Conservation (phyloP, 2,113 vertebrate species). For the Catagonus wagneri region DNA sequence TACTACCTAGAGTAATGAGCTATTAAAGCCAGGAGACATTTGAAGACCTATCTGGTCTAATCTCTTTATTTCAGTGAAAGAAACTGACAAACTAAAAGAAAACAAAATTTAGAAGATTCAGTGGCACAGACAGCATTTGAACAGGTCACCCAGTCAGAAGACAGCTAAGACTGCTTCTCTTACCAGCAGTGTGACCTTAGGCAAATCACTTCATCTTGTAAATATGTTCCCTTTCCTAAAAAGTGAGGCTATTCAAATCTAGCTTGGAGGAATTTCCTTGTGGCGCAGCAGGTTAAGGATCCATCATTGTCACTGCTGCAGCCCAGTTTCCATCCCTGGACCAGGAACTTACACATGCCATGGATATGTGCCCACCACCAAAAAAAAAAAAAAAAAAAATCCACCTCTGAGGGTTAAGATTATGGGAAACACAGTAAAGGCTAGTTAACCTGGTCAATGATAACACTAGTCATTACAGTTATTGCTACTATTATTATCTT, state of each 20-base stretch:
- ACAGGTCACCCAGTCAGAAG: neutral
- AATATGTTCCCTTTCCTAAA: neutral
- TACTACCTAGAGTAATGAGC: neutral
- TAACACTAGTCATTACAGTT: neutral
- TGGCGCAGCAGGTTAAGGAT: too few relatives aligned
- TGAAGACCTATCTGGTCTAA: neutral
- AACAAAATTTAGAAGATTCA: neutral
- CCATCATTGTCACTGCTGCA: too few relatives aligned
- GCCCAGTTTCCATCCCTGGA: too few relatives aligned
- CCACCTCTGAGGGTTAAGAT: neutral
- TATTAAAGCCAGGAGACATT: neutral
- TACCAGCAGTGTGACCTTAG: neutral
- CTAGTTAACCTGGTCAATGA: neutral
- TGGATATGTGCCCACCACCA: too few relatives aligned
- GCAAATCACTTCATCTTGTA: neutral
- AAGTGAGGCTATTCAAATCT: neutral
- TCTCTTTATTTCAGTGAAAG: neutral
- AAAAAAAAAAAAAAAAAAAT: too few relatives aligned
- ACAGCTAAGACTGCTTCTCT: neutral
- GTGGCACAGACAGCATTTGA: neutral
- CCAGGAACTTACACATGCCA: too few relatives aligned
- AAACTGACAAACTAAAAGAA: neutral
- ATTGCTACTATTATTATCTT: neutral
- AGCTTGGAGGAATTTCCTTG: too few relatives aligned
- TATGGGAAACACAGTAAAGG: neutral